Base-by-base conservation (phyloP, 1,140 invertebrate genomes). In the Aphelinus certus region DNA sequence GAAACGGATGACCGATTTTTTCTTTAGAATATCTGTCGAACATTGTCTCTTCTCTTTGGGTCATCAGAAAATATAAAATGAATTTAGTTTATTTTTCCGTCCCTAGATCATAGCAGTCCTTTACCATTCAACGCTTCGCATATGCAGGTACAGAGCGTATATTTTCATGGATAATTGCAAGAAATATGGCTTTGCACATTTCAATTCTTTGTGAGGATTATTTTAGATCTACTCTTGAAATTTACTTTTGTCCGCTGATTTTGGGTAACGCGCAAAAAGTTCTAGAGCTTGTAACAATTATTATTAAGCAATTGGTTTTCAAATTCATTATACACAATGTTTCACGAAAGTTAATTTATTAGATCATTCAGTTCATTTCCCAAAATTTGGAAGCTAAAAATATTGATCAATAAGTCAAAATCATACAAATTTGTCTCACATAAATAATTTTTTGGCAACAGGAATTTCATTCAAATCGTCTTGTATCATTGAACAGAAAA, bases 1-100 rank as follows among this genome's bases (percentile, higher is more conserved):
- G 61, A 71, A 71, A 71, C 74, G 68, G 74, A 76, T 71, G 55
- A 75, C 51, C 46, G 68, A 42, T 64, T 46, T 66, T 75, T 71
- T 42, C 64, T 55, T 76, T 71, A 76, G 49, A 71, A 67, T 76
- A 66, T 60, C 43, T 7, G 57, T 67, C 56, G 48, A 76, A 76
- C 46, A 58, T 45, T 42, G 7, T 67, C 43, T 65, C 2, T 26
- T 65, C 48, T 45, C 26, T 62, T 65, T 66, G 42, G 45, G 5
- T 55, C 45, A 51, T 70, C 56, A 46, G 56, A 71, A 76, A 71
- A 76, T 71, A 60, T 61, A 75, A 70, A 61, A 75, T 10, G 26
- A 71, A 71, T 75, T 53, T 53, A 9, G 4, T 9, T 47, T 67
- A 5, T 51, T 74, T 74, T 56, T 60, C 45, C 51, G 53, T 57